Evolutionary conservation across 2,888 invertebrate species (phyloP), one percentile per base, ranked within the genome.

Genomic region (Podotricha telesiphe): DNA sequence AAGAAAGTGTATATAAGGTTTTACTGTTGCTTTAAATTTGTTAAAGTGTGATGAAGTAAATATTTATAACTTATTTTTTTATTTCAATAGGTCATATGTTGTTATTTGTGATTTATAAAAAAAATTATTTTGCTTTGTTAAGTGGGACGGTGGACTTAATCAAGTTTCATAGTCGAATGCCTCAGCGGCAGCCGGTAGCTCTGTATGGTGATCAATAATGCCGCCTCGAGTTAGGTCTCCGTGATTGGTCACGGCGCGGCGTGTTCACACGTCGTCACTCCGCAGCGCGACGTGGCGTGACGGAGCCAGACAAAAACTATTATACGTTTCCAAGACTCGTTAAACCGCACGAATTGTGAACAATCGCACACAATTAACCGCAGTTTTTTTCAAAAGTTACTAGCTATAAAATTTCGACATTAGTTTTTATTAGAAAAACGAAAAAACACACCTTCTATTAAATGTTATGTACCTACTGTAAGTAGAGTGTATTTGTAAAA

Each of bases 261-360:
- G 55, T 69, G 69, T 69, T 69, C 56, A 62, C 69, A 69, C 62
- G 65, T 69, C 69, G 65, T 62, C 69, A 62, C 65, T n/a, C 51
- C n/a, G 59, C 53, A 20, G 19, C 53, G 55, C 40, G 56, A 62
- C 67, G 62, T 19, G 63, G n/a, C 53, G 53, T 28, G 34, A 53
- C 53, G 53, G n/a, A 10, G 34, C 17, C 63, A 45, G 45, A 59
- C 68, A 22, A 53, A 37, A 67, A 37, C 63, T 42, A 13, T 37
- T 55, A 50, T 13, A 45, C 34, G 48, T 37, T 61, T 45, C 11
- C 59, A 45, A 59, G 17, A 22, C 40, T 61, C 65, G 56, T 65
- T 59, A 64, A 65, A 47, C 59, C 59, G 37, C 51, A 53, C 59
- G 28, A 51, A 53, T 53, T 40, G 20, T 51, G 50, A 37, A 48